Percentiles rank a stretch among this genome's conserved stretches.
Evolutionary conservation across 1,140 invertebrate species (phyloP).

Genomic region (Macrostomum lignano): DNA sequence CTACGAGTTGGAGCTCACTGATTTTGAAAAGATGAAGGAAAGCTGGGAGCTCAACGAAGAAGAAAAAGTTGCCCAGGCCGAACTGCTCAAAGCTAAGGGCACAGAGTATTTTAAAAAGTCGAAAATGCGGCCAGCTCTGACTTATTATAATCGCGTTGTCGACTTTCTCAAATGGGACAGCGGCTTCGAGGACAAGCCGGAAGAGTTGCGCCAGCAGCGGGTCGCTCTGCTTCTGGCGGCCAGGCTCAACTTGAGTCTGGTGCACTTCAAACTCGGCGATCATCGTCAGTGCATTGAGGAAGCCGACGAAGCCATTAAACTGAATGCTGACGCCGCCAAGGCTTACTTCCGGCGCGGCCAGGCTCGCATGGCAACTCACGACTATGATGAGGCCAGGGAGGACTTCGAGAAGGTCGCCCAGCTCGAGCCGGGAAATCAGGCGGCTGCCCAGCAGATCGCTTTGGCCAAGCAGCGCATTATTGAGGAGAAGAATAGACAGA

Average conservation of each 20-base stretch:
- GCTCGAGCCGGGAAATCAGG: not conserved
- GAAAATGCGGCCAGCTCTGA: not conserved
- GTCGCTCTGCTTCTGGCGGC: not conserved
- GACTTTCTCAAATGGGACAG: not conserved
- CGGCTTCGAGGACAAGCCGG: not conserved
- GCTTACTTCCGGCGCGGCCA: constrained; percentile 1
- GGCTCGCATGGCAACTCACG: not conserved
- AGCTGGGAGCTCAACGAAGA: not conserved
- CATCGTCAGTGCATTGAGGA: not conserved
- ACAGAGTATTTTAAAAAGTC: constrained; percentile 1
- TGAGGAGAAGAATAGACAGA: too few relatives aligned
- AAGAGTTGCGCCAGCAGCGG: too few relatives aligned
- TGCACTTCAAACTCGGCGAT: constrained; percentile 3
- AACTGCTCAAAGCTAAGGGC: not conserved
- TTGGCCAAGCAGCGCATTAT: too few relatives aligned
- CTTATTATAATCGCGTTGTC: constrained; percentile 1
- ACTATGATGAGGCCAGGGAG: constrained; percentile 4
- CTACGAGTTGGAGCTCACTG: not conserved
- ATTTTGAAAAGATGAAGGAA: not conserved
- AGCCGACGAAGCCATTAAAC: not conserved
- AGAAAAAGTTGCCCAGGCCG: constrained; percentile 3
- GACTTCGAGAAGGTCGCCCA: not conserved
- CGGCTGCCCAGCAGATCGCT: not conserved
- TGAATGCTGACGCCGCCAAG: not conserved
- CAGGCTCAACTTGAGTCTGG: not conserved